Evolutionary conservation across 1,140 invertebrate species (phyloP).

Genomic region (Drosophila leontia): DNA sequence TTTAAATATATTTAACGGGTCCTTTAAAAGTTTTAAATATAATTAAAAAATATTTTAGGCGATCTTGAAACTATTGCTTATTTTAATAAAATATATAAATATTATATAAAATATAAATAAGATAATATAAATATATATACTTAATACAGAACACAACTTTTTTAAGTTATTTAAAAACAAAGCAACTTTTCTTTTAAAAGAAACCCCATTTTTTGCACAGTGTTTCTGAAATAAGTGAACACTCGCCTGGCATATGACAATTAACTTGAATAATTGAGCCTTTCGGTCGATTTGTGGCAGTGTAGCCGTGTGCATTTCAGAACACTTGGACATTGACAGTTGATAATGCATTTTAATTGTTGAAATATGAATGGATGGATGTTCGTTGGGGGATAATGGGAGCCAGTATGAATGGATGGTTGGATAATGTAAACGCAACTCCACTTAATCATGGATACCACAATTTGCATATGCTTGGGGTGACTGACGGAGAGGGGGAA

Average conservation of each 20-base stretch:
- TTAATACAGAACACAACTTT: too few relatives aligned
- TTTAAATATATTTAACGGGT: background rate
- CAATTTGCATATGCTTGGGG: slow-evolving; percentile 5
- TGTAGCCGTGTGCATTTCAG: slow-evolving; percentile 32
- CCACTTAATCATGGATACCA: slow-evolving; percentile 13
- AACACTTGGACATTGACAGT: slow-evolving; percentile 30
- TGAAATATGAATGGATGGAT: slow-evolving; percentile 36
- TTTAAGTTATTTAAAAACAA: background rate
- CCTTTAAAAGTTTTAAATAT: background rate
- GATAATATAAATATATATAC: too few relatives aligned
- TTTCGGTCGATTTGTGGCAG: slow-evolving; percentile 13
- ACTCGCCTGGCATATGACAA: slow-evolving; percentile 44
- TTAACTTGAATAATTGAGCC: slow-evolving; percentile 44
- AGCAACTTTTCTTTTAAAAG: background rate
- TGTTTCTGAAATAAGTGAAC: slow-evolving; percentile 24
- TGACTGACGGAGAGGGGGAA: background rate
- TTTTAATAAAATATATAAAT: too few relatives aligned
- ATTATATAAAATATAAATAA: too few relatives aligned
- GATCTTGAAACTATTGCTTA: background rate
- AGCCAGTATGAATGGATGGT: background rate
- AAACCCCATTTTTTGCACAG: background rate
- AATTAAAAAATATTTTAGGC: background rate
- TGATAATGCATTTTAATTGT: slow-evolving; percentile 49
- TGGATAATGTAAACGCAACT: slow-evolving; percentile 16
- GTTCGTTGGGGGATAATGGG: background rate